These are phyloP conservation scores for Thunnus thynnus DNA, from an alignment of 2,113 vertebrate species.

Conservation along the genomic window DNA sequence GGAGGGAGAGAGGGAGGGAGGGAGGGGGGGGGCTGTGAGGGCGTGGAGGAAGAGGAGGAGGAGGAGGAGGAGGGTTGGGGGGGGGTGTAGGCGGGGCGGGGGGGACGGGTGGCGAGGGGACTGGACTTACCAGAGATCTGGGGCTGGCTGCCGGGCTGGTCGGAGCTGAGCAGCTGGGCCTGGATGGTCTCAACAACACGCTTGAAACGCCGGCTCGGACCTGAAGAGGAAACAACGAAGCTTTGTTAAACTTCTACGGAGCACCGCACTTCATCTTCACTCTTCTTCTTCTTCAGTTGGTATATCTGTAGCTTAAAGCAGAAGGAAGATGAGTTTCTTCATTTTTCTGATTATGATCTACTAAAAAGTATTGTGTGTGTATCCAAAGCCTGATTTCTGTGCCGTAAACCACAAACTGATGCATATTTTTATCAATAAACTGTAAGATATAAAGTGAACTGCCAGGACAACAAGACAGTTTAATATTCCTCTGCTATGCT, in stretches of 20 bases:
- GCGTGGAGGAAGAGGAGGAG: conserved; percentile 21
- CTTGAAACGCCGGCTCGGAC: conserved; percentile 98
- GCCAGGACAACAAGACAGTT: too few relatives aligned
- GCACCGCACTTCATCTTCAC: too few relatives aligned
- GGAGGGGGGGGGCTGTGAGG: conserved; percentile 29
- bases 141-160: conserved; percentile 92
- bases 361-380: too few relatives aligned
- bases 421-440: too few relatives aligned
- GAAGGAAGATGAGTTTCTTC: too few relatives aligned
- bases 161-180: conserved; percentile 95
- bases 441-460: too few relatives aligned
- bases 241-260: not conserved
- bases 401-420: too few relatives aligned
- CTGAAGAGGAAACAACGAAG: conserved; percentile 72
- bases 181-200: conserved; percentile 99
- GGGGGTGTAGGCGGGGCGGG: conserved; percentile 1
- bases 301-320: too few relatives aligned
- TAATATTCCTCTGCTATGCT: too few relatives aligned
- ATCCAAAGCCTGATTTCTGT: too few relatives aligned
- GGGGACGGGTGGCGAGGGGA: conserved; percentile 9
- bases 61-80: conserved; percentile 3
- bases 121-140: conserved; percentile 94
- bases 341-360: too few relatives aligned
- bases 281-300: too few relatives aligned
- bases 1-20: not conserved